A percentile compares a stretch with the other conserved stretches of the same genome.
These are phyloP conservation scores for Choristoneura fumiferana DNA, from an alignment of 1,140 invertebrate species.

Conservation along the genomic window DNA sequence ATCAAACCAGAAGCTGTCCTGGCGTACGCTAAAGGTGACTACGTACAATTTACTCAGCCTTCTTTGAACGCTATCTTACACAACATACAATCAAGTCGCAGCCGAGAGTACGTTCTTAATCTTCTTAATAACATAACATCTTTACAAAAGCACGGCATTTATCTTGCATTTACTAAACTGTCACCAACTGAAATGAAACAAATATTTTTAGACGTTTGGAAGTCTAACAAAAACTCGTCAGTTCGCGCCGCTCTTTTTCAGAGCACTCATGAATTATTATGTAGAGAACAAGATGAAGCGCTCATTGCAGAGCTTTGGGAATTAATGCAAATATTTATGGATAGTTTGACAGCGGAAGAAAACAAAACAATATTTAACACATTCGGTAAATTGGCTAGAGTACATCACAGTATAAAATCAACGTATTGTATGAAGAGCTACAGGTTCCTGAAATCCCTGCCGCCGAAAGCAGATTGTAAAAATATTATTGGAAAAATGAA, in stretches of 20 bases:
- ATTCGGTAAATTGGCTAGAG: slow-evolving; percentile 32
- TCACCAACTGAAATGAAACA: slow-evolving; percentile 35
- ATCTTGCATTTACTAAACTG: slow-evolving; percentile 37
- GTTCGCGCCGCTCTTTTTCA: slow-evolving; percentile 44
- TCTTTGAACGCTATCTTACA: slow-evolving; percentile 42
- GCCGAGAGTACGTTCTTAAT: slow-evolving; percentile 27
- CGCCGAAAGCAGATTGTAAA: slow-evolving; percentile 31
- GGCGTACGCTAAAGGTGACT: slow-evolving; percentile 51
- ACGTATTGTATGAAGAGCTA: slow-evolving; percentile 44
- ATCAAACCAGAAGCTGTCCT: slow-evolving; percentile 34
- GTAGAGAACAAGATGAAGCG: slow-evolving; percentile 32
- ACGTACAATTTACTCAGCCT: slow-evolving; percentile 49
- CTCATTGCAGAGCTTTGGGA: slow-evolving; percentile 36
- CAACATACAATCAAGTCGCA: slow-evolving; percentile 31
- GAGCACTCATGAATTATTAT: slow-evolving; percentile 35
- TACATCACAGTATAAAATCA: slow-evolving; percentile 36
- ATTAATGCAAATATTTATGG: slow-evolving; percentile 37
- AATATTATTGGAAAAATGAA: slow-evolving; percentile 18
- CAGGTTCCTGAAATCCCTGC: slow-evolving; percentile 41
- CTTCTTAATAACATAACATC: slow-evolving; percentile 44
- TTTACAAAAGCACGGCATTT: slow-evolving; percentile 48
- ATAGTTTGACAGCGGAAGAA: slow-evolving; percentile 41
- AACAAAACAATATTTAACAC: slow-evolving; percentile 43
- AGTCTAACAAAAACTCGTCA: slow-evolving; percentile 37
- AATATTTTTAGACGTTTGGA: slow-evolving; percentile 40